phyloP scores from a whole-genome alignment of 2,888 invertebrate genomes.

The Tethea ocularis region DNA sequence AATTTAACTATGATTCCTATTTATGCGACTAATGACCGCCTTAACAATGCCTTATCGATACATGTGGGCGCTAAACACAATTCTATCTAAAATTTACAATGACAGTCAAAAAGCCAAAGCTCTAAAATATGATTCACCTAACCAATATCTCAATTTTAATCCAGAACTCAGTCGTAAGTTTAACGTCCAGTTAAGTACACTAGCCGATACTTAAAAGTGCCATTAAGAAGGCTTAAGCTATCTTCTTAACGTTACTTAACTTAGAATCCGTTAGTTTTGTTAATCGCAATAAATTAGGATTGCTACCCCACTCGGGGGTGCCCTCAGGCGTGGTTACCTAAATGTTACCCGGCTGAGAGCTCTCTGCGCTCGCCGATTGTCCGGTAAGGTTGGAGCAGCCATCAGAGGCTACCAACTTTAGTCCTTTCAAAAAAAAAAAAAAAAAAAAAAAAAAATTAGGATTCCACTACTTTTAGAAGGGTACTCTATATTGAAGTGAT shows the following conservation, averaged over 20 bases:
- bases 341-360: too few relatives aligned
- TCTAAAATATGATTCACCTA: neutral
- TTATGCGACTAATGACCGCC: neutral
- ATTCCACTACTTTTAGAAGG: conserved; percentile 27
- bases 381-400: too few relatives aligned
- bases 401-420: too few relatives aligned
- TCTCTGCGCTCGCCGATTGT: too few relatives aligned
- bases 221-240: conserved; percentile 32
- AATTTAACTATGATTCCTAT: neutral
- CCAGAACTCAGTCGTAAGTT: conserved; percentile 2
- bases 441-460: conserved; percentile 49
- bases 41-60: neutral
- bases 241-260: conserved; percentile 23
- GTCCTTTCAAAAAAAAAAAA: too few relatives aligned
- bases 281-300: conserved; percentile 48
- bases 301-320: too few relatives aligned
- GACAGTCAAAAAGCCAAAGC: neutral
- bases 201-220: conserved; percentile 33
- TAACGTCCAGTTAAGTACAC: conserved; percentile 17
- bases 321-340: too few relatives aligned
- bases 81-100: neutral
- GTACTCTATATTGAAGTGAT: neutral
- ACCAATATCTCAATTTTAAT: conserved; percentile 3
- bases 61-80: neutral
- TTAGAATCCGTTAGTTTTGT: conserved; percentile 17